A percentile compares a stretch with the other conserved stretches of the same genome.
Conservation (phyloP, 2,888 invertebrate species). For the Stictocephala bisonia region DNA sequence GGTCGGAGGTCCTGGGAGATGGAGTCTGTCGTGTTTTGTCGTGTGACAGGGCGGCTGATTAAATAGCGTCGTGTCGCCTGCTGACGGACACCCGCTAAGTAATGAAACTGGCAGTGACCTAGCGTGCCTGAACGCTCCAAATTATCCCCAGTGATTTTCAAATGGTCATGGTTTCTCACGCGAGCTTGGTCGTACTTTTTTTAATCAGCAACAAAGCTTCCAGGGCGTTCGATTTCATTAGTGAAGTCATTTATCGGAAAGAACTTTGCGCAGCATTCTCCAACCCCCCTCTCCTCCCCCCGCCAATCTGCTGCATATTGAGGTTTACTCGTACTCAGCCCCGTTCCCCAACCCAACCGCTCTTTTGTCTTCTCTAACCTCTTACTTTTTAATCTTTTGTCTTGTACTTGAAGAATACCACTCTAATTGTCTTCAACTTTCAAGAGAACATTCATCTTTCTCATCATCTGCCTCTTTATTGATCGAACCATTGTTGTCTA, state of each 20-base stretch:
- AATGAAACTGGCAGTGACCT: too few relatives aligned
- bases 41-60: too few relatives aligned
- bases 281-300: not conserved
- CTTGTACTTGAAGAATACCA: constrained; percentile 38
- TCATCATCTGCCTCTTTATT: constrained; percentile 5
- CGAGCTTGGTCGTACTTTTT: constrained; percentile 14
- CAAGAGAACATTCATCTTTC: constrained; percentile 1
- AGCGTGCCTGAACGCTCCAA: too few relatives aligned
- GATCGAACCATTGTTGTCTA: not conserved
- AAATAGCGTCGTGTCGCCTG: too few relatives aligned
- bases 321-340: constrained; percentile 27
- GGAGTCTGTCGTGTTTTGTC: too few relatives aligned
- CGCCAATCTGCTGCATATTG: too few relatives aligned
- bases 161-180: not conserved
- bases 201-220: constrained; percentile 41
- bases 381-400: constrained; percentile 42
- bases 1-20: too few relatives aligned
- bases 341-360: not conserved
- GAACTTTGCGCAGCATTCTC: constrained; percentile 15
- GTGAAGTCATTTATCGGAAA: constrained; percentile 39
- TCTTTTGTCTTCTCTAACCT: constrained; percentile 38
- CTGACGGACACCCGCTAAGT: too few relatives aligned
- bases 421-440: constrained; percentile 27
- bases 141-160: too few relatives aligned
- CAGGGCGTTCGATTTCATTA: constrained; percentile 41